Percentiles rank a stretch among this genome's conserved stretches.
Evolutionary conservation across 2,797 vertebrate genomes (phyloP).

Genomic region (Ibycter americanus): DNA sequence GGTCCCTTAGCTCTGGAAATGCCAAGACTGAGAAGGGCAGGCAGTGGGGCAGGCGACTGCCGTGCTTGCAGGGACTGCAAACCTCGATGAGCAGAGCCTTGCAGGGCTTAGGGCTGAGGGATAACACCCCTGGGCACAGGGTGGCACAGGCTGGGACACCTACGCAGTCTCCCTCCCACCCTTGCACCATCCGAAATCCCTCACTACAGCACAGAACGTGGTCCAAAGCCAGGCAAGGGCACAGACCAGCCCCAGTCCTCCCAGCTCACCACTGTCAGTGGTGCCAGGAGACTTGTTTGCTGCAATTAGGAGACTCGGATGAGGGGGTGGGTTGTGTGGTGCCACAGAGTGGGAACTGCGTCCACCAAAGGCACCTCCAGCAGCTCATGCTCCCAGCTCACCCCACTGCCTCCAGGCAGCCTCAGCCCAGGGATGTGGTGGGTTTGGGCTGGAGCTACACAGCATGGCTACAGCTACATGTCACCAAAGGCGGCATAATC

Average conservation of each 20-base stretch:
- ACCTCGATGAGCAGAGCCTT: background rate
- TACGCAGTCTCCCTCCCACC: background rate
- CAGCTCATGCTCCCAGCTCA: background rate
- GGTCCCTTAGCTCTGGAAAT: background rate
- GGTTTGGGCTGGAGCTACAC: background rate
- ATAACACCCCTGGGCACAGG: background rate
- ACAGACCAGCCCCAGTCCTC: background rate
- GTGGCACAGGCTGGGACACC: background rate
- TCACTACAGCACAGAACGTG: rapidly evolving
- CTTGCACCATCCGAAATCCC: rapidly evolving
- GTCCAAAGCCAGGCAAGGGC: background rate
- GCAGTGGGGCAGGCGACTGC: background rate
- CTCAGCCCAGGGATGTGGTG: rapidly evolving
- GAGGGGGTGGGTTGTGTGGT: background rate
- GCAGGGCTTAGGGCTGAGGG: background rate
- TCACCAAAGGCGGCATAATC: background rate
- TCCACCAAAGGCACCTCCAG: rapidly evolving
- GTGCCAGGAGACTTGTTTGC: background rate
- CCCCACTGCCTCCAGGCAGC: background rate
- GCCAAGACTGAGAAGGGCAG: background rate
- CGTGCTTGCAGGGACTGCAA: background rate
- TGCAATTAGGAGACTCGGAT: background rate
- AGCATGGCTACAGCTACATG: background rate
- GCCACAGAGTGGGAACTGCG: background rate
- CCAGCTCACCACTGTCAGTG: rapidly evolving